These are phyloP conservation scores for Erythrolamprus reginae DNA, from an alignment of 2,113 vertebrate genomes.

Conservation along the genomic window DNA sequence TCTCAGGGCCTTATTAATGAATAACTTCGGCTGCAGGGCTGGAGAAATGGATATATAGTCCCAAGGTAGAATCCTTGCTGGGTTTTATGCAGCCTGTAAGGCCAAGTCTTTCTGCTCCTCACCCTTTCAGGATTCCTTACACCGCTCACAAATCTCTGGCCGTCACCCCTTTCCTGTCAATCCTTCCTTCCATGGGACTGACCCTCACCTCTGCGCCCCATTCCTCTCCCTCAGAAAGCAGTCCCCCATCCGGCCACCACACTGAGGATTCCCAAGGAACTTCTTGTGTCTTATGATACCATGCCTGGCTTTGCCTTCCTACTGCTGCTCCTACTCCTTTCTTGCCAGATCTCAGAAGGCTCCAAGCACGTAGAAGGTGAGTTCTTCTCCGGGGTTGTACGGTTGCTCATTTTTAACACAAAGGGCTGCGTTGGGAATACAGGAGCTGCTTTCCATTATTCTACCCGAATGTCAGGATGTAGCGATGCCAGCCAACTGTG, in stretches of 20 bases:
- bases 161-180: background rate
- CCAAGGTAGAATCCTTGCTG: background rate
- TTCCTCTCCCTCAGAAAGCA: background rate
- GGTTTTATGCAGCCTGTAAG: background rate
- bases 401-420: background rate
- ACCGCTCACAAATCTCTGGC: background rate
- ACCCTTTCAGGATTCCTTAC: background rate
- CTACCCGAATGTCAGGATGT: background rate
- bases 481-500: background rate
- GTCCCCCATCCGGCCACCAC: background rate
- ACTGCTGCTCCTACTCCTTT: background rate
- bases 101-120: background rate
- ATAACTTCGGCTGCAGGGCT: background rate
- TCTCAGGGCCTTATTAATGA: constrained; percentile 34
- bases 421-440: background rate
- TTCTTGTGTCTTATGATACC: background rate
- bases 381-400: background rate
- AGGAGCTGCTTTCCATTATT: background rate
- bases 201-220: background rate
- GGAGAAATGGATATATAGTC: background rate
- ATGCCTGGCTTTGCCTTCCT: background rate
- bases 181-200: background rate
- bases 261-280: background rate
- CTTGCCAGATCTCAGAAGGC: background rate
- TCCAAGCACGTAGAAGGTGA: background rate